Conservation (phyloP, 2,888 invertebrate species). For the Trissolcus brochymenae region DNA sequence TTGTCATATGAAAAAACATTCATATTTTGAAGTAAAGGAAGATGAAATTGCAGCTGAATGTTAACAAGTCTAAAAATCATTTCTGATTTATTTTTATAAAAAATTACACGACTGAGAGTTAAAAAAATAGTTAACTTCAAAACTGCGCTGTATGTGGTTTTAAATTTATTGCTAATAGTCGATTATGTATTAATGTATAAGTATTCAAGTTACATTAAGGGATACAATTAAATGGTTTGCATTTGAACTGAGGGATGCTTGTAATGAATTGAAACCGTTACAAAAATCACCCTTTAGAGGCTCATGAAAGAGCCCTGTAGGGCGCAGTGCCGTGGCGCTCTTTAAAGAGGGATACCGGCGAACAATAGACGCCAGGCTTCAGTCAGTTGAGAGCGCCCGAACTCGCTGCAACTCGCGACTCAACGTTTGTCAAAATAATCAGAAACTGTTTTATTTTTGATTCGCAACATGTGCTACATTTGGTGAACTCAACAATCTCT, state of each 20-base stretch:
- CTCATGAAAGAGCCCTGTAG: constrained; percentile 27
- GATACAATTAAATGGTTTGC: not conserved
- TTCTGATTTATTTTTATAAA: no score
- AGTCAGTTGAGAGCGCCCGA: constrained; percentile 65
- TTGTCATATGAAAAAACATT: no score
- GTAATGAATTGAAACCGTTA: constrained; percentile 17
- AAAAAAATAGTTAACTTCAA: no score
- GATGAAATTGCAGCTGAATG: no score
- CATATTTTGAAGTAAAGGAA: no score
- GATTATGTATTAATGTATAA: no score
- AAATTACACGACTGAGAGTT: no score
- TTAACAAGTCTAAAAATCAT: no score
- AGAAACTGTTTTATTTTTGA: no score
- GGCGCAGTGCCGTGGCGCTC: constrained; percentile 43
- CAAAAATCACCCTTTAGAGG: constrained; percentile 31
- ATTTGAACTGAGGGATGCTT: not conserved
- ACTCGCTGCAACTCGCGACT: constrained; percentile 53
- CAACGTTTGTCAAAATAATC: constrained; percentile 6
- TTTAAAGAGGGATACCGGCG: constrained; percentile 57
- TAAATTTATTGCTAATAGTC: not conserved
- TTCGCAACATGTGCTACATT: constrained; percentile 1
- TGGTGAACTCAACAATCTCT: not conserved
- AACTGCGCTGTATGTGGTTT: not conserved
- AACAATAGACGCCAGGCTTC: constrained; percentile 62
- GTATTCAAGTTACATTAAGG: not conserved